Percentiles rank a stretch among this genome's conserved stretches.
phyloP scores from a whole-genome alignment of 2,888 invertebrate species.

The Cheilosia vulpina region DNA sequence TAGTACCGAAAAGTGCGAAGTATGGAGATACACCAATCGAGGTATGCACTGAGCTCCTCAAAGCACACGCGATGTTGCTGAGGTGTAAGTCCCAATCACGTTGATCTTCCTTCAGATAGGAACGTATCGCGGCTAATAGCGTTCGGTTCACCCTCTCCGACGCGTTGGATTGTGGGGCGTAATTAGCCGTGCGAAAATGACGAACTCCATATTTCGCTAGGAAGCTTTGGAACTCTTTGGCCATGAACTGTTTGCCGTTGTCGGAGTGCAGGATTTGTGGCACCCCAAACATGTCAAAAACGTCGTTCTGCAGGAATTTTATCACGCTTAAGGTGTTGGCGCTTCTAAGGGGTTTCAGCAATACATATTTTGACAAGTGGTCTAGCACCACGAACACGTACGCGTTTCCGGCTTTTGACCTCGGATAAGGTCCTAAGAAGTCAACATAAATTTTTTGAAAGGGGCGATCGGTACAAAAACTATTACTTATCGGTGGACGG shows the following conservation, averaged over 20 bases:
- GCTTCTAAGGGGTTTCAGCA: background rate
- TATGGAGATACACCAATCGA: background rate
- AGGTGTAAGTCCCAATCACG: conserved; percentile 62
- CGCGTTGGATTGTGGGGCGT: conserved; percentile 75
- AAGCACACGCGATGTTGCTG: background rate
- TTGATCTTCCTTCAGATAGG: conserved; percentile 63
- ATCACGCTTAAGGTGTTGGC: background rate
- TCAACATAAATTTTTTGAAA: conserved; percentile 2
- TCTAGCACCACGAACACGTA: background rate
- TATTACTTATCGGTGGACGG: background rate
- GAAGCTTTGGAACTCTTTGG: conserved; percentile 62
- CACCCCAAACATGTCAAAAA: conserved; percentile 25
- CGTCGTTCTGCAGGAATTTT: background rate
- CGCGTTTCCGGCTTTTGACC: background rate
- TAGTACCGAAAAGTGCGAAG: too few relatives aligned
- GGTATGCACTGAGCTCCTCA: background rate
- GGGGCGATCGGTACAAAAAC: background rate
- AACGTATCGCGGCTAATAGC: conserved; percentile 77
- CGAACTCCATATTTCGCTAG: background rate
- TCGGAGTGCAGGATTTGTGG: conserved; percentile 64
- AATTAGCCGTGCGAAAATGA: conserved; percentile 56
- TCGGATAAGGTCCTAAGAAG: conserved; percentile 9
- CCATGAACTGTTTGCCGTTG: conserved; percentile 77
- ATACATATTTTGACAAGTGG: too few relatives aligned
- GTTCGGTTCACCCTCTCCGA: conserved; percentile 79